Base-by-base conservation (phyloP, 1,140 invertebrate genomes). In the Bombyx mori region DNA sequence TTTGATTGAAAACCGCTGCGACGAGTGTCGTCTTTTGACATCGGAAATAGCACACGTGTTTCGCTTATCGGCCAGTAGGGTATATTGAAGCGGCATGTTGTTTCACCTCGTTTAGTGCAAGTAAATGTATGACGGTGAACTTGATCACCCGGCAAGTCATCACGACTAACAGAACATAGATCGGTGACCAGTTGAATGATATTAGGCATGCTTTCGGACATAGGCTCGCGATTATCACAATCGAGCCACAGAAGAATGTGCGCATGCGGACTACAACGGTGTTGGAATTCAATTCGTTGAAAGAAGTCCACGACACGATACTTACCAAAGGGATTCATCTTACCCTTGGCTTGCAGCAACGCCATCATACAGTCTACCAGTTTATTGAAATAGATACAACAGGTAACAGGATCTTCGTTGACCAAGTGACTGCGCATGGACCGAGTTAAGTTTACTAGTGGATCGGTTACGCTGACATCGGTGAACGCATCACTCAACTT, bases 241-340 rank as follows among this genome's bases (percentile, higher is more conserved):
- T 69, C 44, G 3, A 73, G 53, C 70, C 70, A 73, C 8, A 66
- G 9, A 5, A 68, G 44, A 54, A 70, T 68, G 45, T 73, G 70
- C 12, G 61, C 65, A 45, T 70, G 70, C 7, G 68, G 70, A 46
- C 68, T 79, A 51, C 68, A 70, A 7, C 62, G 55, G 61, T 73
- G 63, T 53, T 71, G 73, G 48, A 75, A 75, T 54, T 75, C 73
- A 56, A 65, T 65, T 53, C 50, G 50, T 22, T 22, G 26, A 26
- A 52, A 52, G 35, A 22, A 52, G 35, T 52, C 50, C 26, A 22
- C 26, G 9, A 52, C 50, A 42, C 9, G 35, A 26, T 54, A 54
- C 52, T 52, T n/a, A 26, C 50, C 50, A 52, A 52, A 52, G 9
- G 50, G 50, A 48, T 48, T 48, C 10, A 12, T 12, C 22, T 10